Evolutionary conservation across 2,113 vertebrate species (phyloP).

Genomic region (Nothocercus julius): DNA sequence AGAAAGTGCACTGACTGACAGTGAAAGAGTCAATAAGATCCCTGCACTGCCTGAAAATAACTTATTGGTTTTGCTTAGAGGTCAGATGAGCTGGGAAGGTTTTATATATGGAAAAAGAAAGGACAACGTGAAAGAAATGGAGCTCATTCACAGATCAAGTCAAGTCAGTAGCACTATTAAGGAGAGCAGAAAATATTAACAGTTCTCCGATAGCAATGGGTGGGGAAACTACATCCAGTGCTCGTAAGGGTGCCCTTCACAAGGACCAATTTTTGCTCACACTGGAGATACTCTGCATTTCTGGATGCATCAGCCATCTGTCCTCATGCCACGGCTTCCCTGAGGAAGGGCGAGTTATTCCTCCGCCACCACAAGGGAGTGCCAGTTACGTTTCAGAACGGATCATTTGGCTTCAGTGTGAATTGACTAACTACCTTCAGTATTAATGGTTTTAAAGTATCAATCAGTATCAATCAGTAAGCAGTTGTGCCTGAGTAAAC

Average conservation of each 20-base stretch:
- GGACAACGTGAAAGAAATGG: background rate
- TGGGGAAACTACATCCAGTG: background rate
- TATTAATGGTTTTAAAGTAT: background rate
- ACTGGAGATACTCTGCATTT: background rate
- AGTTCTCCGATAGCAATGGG: background rate
- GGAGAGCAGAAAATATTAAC: background rate
- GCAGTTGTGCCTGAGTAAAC: background rate
- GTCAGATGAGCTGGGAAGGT: background rate
- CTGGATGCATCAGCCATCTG: background rate
- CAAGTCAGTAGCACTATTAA: background rate
- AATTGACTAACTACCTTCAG: background rate
- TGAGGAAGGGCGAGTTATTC: background rate
- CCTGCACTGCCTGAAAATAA: background rate
- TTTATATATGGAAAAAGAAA: background rate
- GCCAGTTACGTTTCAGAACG: background rate
- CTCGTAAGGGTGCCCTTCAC: background rate
- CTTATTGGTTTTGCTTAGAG: background rate
- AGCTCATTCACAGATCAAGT: background rate
- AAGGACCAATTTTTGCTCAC: background rate
- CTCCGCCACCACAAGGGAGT: background rate
- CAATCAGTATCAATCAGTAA: background rate
- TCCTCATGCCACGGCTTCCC: fast-evolving
- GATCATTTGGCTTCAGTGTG: background rate
- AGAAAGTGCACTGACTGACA: background rate
- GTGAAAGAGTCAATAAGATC: background rate